These are phyloP conservation scores for Myotis davidii DNA, from an alignment of 2,113 vertebrate genomes.

Conservation along the genomic window DNA sequence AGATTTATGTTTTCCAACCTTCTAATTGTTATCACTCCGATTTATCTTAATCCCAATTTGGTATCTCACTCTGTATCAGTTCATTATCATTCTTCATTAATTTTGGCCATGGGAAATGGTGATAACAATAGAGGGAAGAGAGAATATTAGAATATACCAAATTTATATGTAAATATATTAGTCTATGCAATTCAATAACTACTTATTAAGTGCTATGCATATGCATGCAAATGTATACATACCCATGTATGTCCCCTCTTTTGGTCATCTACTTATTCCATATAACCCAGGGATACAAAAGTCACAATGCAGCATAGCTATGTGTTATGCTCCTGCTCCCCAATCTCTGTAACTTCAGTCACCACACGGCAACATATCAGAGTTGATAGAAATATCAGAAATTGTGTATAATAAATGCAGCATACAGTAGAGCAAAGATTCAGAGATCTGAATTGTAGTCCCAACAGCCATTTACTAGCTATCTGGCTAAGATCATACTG, in stretches of 20 bases:
- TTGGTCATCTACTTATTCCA: neutral
- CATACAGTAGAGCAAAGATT: neutral
- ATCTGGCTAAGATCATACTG: neutral
- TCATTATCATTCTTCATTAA: neutral
- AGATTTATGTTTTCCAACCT: neutral
- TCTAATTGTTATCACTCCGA: neutral
- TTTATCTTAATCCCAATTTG: neutral
- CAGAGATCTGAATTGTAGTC: slow-evolving; percentile 4
- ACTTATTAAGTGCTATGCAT: neutral
- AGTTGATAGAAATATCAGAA: slow-evolving; percentile 21
- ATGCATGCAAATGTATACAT: neutral
- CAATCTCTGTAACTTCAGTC: neutral
- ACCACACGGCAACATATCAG: neutral
- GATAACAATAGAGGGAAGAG: neutral
- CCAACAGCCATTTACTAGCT: neutral
- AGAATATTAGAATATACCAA: neutral
- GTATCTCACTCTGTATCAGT: neutral
- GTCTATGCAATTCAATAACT: neutral
- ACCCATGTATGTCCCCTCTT: neutral
- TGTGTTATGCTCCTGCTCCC: neutral
- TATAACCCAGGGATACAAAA: neutral
- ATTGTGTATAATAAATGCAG: neutral
- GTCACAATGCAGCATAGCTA: neutral
- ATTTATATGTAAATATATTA: neutral
- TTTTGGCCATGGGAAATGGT: neutral